A percentile compares a stretch with the other conserved stretches of the same genome.
Evolutionary conservation across 2,113 vertebrate species (phyloP).

Genomic region (Hyaena hyaena): DNA sequence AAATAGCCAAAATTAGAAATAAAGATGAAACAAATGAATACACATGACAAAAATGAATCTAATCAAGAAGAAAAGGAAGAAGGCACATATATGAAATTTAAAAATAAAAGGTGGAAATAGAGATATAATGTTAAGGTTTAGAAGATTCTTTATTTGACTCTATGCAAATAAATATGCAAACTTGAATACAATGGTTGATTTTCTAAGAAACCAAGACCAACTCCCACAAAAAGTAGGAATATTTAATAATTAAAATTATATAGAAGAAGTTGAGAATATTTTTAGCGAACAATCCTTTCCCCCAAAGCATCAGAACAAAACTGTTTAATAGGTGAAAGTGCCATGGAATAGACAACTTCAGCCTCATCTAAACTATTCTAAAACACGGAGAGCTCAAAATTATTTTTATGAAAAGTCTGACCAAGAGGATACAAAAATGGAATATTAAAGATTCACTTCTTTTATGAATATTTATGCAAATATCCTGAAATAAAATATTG

Average conservation of each 20-base stretch:
- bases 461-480: background rate
- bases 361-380: background rate
- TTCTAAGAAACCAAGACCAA: background rate
- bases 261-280: background rate
- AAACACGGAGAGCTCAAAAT: background rate
- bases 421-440: background rate
- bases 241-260: constrained; percentile 1
- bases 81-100: background rate
- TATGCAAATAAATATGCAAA: background rate
- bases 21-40: background rate
- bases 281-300: background rate
- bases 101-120: background rate
- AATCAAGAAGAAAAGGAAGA: background rate
- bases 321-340: background rate
- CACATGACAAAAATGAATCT: background rate
- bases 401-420: background rate
- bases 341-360: background rate
- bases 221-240: background rate
- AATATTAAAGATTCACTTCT: background rate
- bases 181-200: background rate
- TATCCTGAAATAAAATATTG: background rate
- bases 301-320: background rate
- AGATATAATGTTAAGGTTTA: constrained; percentile 27
- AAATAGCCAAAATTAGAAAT: background rate
- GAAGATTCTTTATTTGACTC: background rate